These are phyloP conservation scores for Chrysomallon squamiferum DNA, from an alignment of 1,140 invertebrate genomes.

Conservation along the genomic window DNA sequence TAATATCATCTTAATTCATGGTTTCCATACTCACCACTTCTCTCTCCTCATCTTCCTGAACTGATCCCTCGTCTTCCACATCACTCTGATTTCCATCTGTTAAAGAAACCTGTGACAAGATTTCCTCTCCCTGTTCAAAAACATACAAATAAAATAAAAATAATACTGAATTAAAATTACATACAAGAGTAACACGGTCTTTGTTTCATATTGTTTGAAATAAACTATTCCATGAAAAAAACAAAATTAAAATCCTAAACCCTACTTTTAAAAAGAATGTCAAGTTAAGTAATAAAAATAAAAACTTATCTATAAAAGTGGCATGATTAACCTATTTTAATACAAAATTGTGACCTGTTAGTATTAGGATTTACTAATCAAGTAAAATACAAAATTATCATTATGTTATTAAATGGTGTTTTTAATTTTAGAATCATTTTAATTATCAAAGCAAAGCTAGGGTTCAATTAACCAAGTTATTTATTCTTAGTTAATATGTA, in stretches of 20 bases:
- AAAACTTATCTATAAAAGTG: no score
- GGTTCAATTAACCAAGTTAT: no score
- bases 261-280: background rate
- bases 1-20: no score
- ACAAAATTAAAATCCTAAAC: background rate
- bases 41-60: constrained; percentile 48
- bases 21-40: constrained; percentile 43
- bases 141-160: background rate
- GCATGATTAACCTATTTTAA: no score
- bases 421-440: no score
- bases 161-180: background rate
- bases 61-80: constrained; percentile 25
- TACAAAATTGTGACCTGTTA: no score
- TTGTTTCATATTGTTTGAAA: background rate
- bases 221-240: background rate
- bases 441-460: no score
- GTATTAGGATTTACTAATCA: no score
- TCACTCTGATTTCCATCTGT: constrained; percentile 26
- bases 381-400: no score
- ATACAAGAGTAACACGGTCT: background rate
- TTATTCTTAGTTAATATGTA: no score
- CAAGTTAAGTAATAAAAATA: no score
- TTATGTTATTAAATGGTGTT: no score
- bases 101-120: constrained; percentile 43
- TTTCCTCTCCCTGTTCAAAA: constrained; percentile 54